Evolutionary conservation across 2,113 vertebrate species (phyloP).

Genomic region (Microcebus lehilahytsara): DNA sequence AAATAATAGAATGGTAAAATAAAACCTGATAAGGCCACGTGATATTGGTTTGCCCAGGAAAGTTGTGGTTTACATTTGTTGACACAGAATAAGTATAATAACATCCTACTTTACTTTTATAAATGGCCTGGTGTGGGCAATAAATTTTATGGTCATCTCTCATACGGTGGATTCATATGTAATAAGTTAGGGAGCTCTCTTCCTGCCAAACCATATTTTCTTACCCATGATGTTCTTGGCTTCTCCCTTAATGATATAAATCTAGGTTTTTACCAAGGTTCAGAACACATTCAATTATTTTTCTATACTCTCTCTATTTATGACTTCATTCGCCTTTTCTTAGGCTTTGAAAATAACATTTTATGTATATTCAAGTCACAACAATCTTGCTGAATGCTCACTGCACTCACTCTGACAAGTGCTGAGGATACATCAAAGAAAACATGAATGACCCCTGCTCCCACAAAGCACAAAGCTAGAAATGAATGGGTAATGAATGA

Average conservation of each 20-base stretch:
- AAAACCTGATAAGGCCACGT: not conserved
- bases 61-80: not conserved
- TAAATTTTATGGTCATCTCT: not conserved
- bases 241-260: not conserved
- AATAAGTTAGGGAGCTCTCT: not conserved
- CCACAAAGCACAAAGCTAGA: not conserved
- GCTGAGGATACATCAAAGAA: not conserved
- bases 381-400: not conserved
- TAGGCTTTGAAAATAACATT: not conserved
- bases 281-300: not conserved
- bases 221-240: not conserved
- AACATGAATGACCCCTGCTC: not conserved
- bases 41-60: not conserved
- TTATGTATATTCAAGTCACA: not conserved
- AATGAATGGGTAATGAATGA: not conserved
- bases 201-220: not conserved
- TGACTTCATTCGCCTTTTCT: not conserved
- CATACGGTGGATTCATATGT: not conserved
- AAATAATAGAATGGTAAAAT: not conserved
- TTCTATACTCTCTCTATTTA: not conserved
- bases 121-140: not conserved
- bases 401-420: not conserved
- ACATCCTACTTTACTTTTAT: not conserved
- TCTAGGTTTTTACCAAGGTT: not conserved
- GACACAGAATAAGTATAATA: not conserved